Evolutionary conservation across 2,797 vertebrate species (phyloP).

Genomic region (Sebastes elongatus): DNA sequence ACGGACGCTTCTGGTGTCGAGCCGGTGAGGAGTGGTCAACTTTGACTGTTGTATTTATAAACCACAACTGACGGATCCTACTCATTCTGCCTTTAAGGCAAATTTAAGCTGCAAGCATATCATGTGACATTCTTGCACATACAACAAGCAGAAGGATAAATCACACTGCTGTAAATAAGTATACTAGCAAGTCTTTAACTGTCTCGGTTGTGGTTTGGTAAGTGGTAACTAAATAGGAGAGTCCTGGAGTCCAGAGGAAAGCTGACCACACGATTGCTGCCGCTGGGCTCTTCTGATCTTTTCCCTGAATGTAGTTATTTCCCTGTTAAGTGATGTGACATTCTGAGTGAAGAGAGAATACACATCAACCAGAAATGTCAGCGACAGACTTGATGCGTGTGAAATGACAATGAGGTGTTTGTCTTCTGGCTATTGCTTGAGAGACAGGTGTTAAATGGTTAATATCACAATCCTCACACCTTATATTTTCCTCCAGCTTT

Average conservation of each 20-base stretch:
- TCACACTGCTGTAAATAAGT: background rate
- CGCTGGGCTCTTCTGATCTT: background rate
- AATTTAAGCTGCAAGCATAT: background rate
- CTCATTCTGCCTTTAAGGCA: background rate
- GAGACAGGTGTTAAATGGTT: constrained; percentile 48
- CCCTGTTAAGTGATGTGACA: constrained; percentile 8
- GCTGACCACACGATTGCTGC: background rate
- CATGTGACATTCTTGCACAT: background rate
- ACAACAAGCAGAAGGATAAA: background rate
- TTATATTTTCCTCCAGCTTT: background rate
- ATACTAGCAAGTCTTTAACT: background rate
- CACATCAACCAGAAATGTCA: constrained; percentile 31
- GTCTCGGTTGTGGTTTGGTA: background rate
- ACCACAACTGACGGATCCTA: background rate
- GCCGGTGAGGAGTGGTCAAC: no score
- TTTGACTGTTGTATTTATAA: background rate
- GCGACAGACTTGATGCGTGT: constrained; percentile 17
- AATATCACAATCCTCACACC: constrained; percentile 41
- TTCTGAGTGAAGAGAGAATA: constrained; percentile 11
- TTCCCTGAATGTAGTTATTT: constrained; percentile 7
- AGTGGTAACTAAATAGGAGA: background rate
- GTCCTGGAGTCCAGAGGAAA: background rate
- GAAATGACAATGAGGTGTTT: constrained; percentile 27
- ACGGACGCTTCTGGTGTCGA: no score
- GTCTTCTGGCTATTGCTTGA: constrained; percentile 10